phyloP scores from a whole-genome alignment of 2,113 vertebrate species.

The Actenoides hombroni region DNA sequence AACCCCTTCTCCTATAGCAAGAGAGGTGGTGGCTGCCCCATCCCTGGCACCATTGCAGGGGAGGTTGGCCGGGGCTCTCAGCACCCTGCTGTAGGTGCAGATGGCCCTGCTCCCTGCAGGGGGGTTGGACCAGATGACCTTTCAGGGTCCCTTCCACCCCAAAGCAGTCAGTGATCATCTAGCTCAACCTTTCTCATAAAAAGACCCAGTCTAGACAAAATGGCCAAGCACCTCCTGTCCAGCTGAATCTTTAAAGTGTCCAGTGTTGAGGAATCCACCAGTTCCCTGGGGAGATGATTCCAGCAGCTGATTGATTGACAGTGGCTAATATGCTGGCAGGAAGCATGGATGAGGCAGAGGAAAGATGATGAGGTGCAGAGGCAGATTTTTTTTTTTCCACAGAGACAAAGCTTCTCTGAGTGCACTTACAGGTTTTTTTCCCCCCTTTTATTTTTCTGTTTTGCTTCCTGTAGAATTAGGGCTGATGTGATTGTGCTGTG shows the following conservation, averaged over 20 bases:
- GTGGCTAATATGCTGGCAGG: background rate
- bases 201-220: background rate
- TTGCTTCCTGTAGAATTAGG: background rate
- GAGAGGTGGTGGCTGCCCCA: too few species aligned
- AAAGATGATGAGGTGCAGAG: background rate
- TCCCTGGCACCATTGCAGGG: too few species aligned
- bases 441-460: background rate
- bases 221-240: background rate
- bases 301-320: background rate
- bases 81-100: too few species aligned
- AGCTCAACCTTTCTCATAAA: background rate
- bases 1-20: too few species aligned
- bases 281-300: background rate
- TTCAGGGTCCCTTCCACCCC: background rate
- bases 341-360: background rate
- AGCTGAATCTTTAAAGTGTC: background rate
- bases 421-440: background rate
- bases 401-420: background rate
- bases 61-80: too few species aligned
- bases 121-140: too few species aligned
- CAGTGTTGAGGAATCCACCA: background rate
- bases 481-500: background rate
- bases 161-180: background rate
- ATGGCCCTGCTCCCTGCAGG: too few species aligned
- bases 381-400: background rate